Percentiles rank a stretch among this genome's conserved stretches.
Evolutionary conservation across 1,140 invertebrate species (phyloP).

Genomic region (Sarcophaga peregrina): DNA sequence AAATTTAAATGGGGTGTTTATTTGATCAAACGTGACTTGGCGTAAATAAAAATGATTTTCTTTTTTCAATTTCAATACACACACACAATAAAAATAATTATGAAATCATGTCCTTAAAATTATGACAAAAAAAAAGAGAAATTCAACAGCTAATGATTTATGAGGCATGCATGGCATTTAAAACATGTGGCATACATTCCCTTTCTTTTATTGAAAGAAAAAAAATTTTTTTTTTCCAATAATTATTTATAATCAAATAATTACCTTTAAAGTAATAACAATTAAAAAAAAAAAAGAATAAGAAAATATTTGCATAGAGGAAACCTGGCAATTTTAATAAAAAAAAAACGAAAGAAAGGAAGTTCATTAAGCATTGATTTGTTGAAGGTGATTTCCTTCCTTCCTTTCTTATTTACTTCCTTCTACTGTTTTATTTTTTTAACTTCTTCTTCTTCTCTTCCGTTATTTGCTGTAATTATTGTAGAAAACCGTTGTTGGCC

Average conservation of each 20-base stretch:
- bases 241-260: no score
- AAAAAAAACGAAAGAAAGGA: background rate
- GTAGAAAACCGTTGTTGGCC: background rate
- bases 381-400: conserved; percentile 38
- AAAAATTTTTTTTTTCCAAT: no score
- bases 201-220: no score
- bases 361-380: conserved; percentile 37
- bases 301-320: background rate
- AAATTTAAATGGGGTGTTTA: conserved; percentile 16
- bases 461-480: conserved; percentile 26
- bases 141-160: no score
- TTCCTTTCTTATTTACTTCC: background rate
- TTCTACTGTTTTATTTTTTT: no score
- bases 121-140: no score
- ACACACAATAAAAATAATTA: background rate
- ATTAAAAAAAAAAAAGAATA: no score
- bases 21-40: conserved; percentile 8
- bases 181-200: background rate
- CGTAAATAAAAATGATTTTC: conserved; percentile 6
- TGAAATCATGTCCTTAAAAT: background rate
- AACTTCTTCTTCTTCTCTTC: background rate
- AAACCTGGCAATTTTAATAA: no score
- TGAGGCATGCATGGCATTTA: background rate
- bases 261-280: no score
- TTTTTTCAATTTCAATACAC: background rate